These are phyloP conservation scores for Morone saxatilis DNA, from an alignment of 2,113 vertebrate genomes.

Conservation along the genomic window DNA sequence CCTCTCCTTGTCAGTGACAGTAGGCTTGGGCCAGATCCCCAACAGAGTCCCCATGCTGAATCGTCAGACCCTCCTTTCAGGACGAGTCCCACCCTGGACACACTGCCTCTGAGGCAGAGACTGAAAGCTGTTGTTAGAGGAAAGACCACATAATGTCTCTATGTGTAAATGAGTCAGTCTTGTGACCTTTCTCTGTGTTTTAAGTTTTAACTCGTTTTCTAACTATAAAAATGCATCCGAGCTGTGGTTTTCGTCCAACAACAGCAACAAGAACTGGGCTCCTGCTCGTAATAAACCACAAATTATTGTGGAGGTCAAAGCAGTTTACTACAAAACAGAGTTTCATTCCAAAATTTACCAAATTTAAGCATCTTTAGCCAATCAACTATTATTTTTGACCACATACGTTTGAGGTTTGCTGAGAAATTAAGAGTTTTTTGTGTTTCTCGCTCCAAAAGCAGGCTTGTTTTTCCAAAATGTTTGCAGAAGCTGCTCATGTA, in stretches of 20 bases:
- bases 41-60: constrained; percentile 53
- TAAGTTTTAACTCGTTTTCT: background rate
- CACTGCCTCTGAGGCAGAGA: constrained; percentile 42
- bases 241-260: constrained; percentile 29
- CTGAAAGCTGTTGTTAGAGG: constrained; percentile 36
- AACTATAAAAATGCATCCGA: background rate
- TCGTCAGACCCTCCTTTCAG: constrained; percentile 44
- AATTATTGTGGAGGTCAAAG: constrained; percentile 8
- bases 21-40: constrained; percentile 65
- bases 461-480: background rate
- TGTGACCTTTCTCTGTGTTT: background rate
- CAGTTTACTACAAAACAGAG: constrained; percentile 19
- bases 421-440: constrained; percentile 3
- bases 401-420: constrained; percentile 15
- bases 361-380: background rate
- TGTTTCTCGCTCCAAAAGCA: background rate
- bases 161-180: constrained; percentile 24
- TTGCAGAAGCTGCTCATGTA: background rate
- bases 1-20: constrained; percentile 62
- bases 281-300: constrained; percentile 26
- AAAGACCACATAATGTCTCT: constrained; percentile 24
- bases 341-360: constrained; percentile 51
- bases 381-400: constrained; percentile 3
- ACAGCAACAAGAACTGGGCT: constrained; percentile 29
- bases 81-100: constrained; percentile 50